A percentile compares a stretch with the other conserved stretches of the same genome.
Evolutionary conservation across 2,888 invertebrate species (phyloP).

Genomic region (Hirtodrosophila cameraria): DNA sequence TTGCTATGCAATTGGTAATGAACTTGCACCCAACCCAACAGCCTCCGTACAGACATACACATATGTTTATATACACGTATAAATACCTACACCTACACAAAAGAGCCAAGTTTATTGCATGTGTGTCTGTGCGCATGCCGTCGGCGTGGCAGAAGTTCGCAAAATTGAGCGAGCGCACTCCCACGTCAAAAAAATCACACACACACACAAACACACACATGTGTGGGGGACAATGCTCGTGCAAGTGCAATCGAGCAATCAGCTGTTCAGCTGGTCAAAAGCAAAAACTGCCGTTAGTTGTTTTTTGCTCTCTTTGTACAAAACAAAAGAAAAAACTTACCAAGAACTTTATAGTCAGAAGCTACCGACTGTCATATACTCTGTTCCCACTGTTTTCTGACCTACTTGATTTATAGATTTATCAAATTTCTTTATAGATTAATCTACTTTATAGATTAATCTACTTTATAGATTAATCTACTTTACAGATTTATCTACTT

Average conservation of each 20-base stretch:
- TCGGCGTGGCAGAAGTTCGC: slow-evolving; percentile 23
- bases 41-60: slow-evolving; percentile 1
- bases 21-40: slow-evolving; percentile 28
- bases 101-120: neutral
- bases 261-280: slow-evolving; percentile 45
- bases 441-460: too few relatives aligned
- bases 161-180: slow-evolving; percentile 14
- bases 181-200: slow-evolving; percentile 2
- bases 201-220: neutral
- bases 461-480: too few relatives aligned
- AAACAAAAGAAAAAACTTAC: too few relatives aligned
- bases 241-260: slow-evolving; percentile 24
- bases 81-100: neutral
- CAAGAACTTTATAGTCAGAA: too few relatives aligned
- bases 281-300: slow-evolving; percentile 38
- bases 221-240: slow-evolving; percentile 4
- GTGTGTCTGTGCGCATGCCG: slow-evolving; percentile 15
- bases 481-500: too few relatives aligned
- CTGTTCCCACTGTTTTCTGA: too few relatives aligned
- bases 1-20: slow-evolving; percentile 29
- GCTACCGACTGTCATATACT: too few relatives aligned
- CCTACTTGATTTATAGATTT: too few relatives aligned
- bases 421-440: too few relatives aligned
- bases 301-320: slow-evolving; percentile 6
- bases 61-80: neutral